Conservation (phyloP, 2,797 vertebrate genomes). For the Poecilia picta region DNA sequence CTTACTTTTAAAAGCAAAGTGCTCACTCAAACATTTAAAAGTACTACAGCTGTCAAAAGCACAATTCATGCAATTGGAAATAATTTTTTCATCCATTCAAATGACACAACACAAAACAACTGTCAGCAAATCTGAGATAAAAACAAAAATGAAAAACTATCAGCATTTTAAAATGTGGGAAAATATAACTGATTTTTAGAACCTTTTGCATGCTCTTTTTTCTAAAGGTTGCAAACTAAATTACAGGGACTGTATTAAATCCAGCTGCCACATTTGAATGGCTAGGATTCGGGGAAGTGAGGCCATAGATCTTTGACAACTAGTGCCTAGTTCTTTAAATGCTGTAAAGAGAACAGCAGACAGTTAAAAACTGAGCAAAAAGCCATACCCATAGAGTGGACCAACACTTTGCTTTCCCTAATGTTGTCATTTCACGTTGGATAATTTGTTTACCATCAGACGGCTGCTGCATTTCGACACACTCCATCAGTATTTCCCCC, state of each 20-base stretch:
- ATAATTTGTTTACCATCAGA: slow-evolving; percentile 81
- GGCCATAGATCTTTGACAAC: slow-evolving; percentile 26
- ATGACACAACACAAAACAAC: background rate
- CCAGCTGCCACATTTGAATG: slow-evolving; percentile 14
- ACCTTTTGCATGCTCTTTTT: background rate
- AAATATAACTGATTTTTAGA: background rate
- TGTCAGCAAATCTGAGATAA: background rate
- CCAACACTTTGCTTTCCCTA: slow-evolving; percentile 59
- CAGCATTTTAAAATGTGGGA: background rate
- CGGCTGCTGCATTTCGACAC: slow-evolving; percentile 66
- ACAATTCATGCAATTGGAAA: background rate
- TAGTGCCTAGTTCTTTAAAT: slow-evolving; percentile 29
- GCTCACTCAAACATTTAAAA: background rate
- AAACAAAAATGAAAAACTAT: background rate
- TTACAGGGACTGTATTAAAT: slow-evolving; percentile 11
- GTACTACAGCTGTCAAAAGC: background rate
- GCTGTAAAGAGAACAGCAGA: slow-evolving; percentile 10
- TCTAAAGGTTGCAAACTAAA: background rate
- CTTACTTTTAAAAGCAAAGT: background rate
- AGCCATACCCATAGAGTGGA: slow-evolving; percentile 45
- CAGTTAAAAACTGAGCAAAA: slow-evolving; percentile 38
- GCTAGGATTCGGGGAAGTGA: slow-evolving; percentile 14
- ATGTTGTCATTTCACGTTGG: slow-evolving; percentile 75
- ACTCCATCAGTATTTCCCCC: slow-evolving; percentile 67
- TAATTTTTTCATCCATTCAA: background rate